Percentiles rank a stretch among this genome's conserved stretches.
Evolutionary conservation across 2,888 invertebrate genomes (phyloP).

Genomic region (Megalurothrips usitatus): DNA sequence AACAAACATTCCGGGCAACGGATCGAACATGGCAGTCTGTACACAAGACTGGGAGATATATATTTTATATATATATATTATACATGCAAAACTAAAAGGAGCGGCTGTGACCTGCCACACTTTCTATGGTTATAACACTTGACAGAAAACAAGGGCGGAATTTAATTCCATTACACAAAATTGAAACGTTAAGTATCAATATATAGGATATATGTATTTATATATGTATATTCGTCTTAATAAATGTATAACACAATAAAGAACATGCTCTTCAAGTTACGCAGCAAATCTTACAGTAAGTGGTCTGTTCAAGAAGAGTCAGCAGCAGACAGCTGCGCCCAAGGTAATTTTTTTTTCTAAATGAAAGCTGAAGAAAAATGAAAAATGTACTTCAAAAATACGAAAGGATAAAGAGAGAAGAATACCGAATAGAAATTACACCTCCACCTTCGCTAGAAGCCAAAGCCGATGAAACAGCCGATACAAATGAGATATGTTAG

Average conservation of each 20-base stretch:
- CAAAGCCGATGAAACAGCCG: neutral
- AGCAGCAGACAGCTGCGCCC: neutral
- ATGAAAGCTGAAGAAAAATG: neutral
- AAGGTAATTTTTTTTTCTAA: neutral
- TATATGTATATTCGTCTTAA: constrained; percentile 4
- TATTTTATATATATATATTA: neutral
- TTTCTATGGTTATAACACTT: neutral
- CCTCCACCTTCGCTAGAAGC: no score
- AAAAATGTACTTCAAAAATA: neutral
- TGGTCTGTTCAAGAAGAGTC: constrained; percentile 11
- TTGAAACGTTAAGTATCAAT: neutral
- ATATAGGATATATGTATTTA: constrained; percentile 11
- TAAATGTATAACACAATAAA: neutral
- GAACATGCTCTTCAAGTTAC: neutral
- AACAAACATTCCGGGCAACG: neutral
- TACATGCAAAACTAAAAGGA: neutral
- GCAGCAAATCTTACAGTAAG: neutral
- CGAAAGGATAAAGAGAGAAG: neutral
- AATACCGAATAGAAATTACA: neutral
- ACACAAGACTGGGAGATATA: neutral
- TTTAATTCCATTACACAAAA: neutral
- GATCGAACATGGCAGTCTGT: neutral
- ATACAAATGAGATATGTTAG: neutral
- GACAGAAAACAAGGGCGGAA: neutral
- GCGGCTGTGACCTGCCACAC: neutral